Evolutionary conservation across 2,113 vertebrate genomes (phyloP).

Genomic region (Barbus barbus): DNA sequence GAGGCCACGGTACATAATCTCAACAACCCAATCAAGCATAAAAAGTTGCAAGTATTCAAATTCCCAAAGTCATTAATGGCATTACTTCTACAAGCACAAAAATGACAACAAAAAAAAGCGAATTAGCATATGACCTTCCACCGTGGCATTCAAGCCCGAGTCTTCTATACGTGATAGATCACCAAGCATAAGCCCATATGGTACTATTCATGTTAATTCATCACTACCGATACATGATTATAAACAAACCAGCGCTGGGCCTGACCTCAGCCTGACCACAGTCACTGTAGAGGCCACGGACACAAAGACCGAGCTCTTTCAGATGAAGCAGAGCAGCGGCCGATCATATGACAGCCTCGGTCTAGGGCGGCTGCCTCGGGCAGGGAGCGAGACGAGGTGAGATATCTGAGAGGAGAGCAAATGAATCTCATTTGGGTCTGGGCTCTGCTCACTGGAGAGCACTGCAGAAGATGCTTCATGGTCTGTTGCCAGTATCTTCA

Average conservation of each 20-base stretch:
- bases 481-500: slow-evolving; percentile 26
- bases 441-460: neutral
- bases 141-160: slow-evolving; percentile 24
- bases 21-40: neutral
- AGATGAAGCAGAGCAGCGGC: too few relatives aligned
- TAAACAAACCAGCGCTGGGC: neutral
- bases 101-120: neutral
- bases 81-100: slow-evolving; percentile 21
- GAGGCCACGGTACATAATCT: neutral
- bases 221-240: slow-evolving; percentile 9
- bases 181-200: slow-evolving; percentile 24
- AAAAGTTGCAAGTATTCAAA: neutral
- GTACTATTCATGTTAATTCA: slow-evolving; percentile 21
- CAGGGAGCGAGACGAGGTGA: neutral
- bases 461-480: slow-evolving; percentile 25
- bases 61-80: slow-evolving; percentile 19
- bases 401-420: slow-evolving; percentile 31
- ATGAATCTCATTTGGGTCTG: slow-evolving; percentile 30
- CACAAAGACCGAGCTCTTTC: neutral
- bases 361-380: too few relatives aligned
- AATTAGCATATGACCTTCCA: slow-evolving; percentile 41
- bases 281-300: neutral
- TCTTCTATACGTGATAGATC: slow-evolving; percentile 7
- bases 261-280: slow-evolving; percentile 15
- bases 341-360: neutral